These are phyloP conservation scores for Calliphora vomitoria DNA, from an alignment of 2,888 invertebrate species.

Conservation along the genomic window DNA sequence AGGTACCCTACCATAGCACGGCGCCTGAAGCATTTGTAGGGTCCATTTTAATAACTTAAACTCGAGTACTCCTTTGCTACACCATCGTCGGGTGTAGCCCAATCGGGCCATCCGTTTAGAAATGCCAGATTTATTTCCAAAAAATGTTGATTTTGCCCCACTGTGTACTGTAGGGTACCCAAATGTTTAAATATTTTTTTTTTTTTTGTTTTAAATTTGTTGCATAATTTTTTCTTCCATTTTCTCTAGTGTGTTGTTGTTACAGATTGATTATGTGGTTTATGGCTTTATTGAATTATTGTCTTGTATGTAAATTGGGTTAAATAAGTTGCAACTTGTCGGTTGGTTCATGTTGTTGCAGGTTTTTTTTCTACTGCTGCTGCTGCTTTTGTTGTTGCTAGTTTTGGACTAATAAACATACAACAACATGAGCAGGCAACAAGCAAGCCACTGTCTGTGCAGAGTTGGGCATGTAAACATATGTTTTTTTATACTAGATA, in stretches of 20 bases:
- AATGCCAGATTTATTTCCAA: no score
- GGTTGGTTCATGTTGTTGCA: constrained; percentile 25
- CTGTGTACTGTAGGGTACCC: neutral
- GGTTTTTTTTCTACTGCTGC: neutral
- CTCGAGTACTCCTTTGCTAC: no score
- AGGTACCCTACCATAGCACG: no score
- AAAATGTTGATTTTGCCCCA: no score
- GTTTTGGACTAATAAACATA: constrained; percentile 23
- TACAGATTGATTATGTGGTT: constrained; percentile 79
- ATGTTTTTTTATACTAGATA: neutral
- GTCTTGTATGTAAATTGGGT: constrained; percentile 78
- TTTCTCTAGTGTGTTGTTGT: constrained; percentile 62
- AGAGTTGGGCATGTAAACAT: constrained; percentile 40
- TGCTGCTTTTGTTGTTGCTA: constrained; percentile 11
- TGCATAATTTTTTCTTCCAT: neutral
- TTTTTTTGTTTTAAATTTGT: neutral
- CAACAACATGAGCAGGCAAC: constrained; percentile 28
- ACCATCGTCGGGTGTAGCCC: no score
- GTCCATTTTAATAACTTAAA: no score
- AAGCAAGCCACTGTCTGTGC: neutral
- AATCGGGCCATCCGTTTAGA: no score
- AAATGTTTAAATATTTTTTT: neutral
- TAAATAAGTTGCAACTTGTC: constrained; percentile 74
- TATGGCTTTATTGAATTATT: constrained; percentile 78
- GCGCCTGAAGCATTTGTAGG: no score